Percentiles rank a stretch among this genome's conserved stretches.
These are phyloP conservation scores for Arenaria interpres DNA, from an alignment of 2,113 vertebrate genomes.

Conservation along the genomic window DNA sequence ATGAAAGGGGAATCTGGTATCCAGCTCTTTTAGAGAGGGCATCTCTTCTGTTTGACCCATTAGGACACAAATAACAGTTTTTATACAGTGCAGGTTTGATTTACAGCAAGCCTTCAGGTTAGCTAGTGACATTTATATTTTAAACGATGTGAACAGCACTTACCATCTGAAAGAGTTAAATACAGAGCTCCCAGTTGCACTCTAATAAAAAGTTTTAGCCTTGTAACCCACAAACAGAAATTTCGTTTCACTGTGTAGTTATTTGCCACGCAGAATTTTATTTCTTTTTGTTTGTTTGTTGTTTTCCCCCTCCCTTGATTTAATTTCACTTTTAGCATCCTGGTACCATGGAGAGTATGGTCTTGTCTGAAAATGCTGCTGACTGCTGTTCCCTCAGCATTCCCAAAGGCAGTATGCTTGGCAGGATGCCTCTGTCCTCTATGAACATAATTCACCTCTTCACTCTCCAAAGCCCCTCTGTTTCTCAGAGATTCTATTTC, in stretches of 20 bases:
- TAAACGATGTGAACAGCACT: neutral
- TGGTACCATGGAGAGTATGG: neutral
- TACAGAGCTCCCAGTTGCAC: neutral
- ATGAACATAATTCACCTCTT: neutral
- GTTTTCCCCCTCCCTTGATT: neutral
- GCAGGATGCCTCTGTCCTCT: neutral
- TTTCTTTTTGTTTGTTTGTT: neutral
- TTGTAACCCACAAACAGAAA: neutral
- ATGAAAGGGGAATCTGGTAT: conserved; percentile 81
- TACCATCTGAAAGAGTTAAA: conserved; percentile 27
- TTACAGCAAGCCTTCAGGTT: conserved; percentile 38
- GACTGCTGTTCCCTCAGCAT: neutral
- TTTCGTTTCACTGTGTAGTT: neutral
- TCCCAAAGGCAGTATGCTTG: neutral
- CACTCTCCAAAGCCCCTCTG: neutral
- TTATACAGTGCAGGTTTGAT: conserved; percentile 46
- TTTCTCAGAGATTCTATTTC: neutral
- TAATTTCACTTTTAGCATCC: neutral
- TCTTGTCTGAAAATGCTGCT: neutral
- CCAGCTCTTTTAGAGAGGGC: conserved; percentile 81
- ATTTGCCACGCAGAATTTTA: neutral
- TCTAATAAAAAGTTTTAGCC: neutral
- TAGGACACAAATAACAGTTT: conserved; percentile 76
- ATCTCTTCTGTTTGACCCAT: conserved; percentile 81
- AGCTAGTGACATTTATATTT: conserved; percentile 40